These are phyloP conservation scores for Tenrec ecaudatus DNA, from an alignment of 2,113 vertebrate genomes.

Conservation along the genomic window DNA sequence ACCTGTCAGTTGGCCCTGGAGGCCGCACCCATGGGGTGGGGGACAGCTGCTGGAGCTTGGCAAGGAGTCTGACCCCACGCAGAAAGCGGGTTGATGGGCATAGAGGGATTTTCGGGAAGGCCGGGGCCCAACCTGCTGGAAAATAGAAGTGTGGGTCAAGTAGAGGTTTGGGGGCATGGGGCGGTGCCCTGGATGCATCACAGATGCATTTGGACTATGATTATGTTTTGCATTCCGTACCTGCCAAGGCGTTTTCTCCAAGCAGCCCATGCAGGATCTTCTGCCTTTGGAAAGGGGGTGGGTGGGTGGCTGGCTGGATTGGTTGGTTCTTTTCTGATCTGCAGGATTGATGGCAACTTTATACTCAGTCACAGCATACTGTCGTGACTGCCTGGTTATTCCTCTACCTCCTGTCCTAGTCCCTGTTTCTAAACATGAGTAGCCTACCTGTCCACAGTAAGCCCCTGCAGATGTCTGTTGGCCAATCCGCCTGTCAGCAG, in stretches of 20 bases:
- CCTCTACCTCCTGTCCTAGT: neutral
- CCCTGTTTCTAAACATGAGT: neutral
- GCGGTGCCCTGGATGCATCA: accelerated
- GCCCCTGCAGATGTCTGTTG: neutral
- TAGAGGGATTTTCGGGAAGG: too few species aligned
- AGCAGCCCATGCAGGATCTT: neutral
- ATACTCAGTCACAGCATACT: neutral
- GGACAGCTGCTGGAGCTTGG: neutral
- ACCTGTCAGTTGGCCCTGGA: neutral
- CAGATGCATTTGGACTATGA: neutral
- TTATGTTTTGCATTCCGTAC: too few species aligned
- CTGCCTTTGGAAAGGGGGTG: neutral
- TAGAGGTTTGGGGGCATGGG: accelerated
- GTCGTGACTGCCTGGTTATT: neutral
- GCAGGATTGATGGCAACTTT: neutral
- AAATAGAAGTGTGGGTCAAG: neutral
- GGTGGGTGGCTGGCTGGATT: neutral
- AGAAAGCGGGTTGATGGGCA: neutral
- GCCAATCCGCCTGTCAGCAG: neutral
- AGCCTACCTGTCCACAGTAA: neutral
- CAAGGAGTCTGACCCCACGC: accelerated
- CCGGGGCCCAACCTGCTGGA: neutral
- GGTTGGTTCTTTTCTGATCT: neutral
- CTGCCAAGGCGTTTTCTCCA: neutral
- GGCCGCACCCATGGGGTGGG: neutral